Base-by-base conservation (phyloP, 2,113 vertebrate species). In the Sus scrofa region DNA sequence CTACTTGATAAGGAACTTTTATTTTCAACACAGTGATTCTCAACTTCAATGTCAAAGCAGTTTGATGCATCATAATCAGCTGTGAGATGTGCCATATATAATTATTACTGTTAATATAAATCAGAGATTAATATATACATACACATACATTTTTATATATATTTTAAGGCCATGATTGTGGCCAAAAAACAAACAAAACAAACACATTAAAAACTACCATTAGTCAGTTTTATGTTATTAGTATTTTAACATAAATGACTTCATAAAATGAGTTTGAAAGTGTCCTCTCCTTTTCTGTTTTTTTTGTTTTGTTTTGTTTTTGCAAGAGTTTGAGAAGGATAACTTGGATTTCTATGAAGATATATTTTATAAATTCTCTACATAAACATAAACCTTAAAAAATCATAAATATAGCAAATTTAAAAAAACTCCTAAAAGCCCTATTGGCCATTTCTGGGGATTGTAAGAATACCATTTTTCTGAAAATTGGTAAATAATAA, bases 71-170 rank as follows among this genome's bases (percentile, higher is more conserved):
- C 27, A 34, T 67, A n/a, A 71, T 77, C 70, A 94, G 68, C 63
- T 96, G 26, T 87, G 50, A 97, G 15, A 7, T 62, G 24, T 82
- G 16, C 26, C 78, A 84, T 58, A 89, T 92, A 44, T 44, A 84
- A 95, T 70, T 73, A 92, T 37, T 86, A 39, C 58, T 75, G 37
- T 83, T 92, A 94, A 95, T 83, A 86, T 83, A 96, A 94, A 62
- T 1, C 26, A 75, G 70, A 90, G 34, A 18, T 44, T 44, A 44
- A 44, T 44, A 44, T 44, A 44, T 44, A 44, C 44, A 44, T 44
- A 44, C 44, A 44, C 44, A 44, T 8, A 44, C 44, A 44, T 8
- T 6, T 8, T 6, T 8, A 44, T 8, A 44, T 44, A 44, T 44
- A 44, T 44, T 6, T 44, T 44, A 44, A 44, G 44, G 44, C 44